Evolutionary conservation across 2,113 vertebrate genomes (phyloP).

Genomic region (Patagioenas fasciata): DNA sequence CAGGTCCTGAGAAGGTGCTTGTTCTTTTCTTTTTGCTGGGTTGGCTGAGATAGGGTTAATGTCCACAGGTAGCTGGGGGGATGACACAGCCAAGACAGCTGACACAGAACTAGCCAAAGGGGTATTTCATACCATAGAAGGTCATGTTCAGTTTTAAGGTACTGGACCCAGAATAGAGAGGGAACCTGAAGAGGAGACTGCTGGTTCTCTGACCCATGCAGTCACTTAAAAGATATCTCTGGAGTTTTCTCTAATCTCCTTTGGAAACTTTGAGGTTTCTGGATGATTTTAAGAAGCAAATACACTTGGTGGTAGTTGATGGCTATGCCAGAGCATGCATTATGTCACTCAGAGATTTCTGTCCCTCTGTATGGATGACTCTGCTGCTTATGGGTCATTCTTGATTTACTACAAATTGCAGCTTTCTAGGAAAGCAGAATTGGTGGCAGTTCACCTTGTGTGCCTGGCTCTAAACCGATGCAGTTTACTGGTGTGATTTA

Average conservation of each 20-base stretch:
- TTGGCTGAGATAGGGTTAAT: too few relatives aligned
- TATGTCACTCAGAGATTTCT: not conserved
- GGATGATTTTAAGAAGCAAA: not conserved
- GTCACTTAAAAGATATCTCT: not conserved
- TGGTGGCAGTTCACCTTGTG: not conserved
- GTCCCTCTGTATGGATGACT: not conserved
- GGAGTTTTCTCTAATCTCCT: not conserved
- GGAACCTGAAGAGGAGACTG: not conserved
- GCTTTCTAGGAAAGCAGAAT: not conserved
- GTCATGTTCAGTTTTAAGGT: too few relatives aligned
- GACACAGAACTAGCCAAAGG: too few relatives aligned
- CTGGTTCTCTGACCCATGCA: not conserved
- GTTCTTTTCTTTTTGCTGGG: not conserved
- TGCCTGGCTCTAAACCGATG: not conserved
- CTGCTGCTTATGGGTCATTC: not conserved
- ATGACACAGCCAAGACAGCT: too few relatives aligned
- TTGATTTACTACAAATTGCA: not conserved
- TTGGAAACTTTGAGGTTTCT: not conserved
- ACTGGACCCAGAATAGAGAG: not conserved
- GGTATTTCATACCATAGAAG: too few relatives aligned
- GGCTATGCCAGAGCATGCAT: not conserved
- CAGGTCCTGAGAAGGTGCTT: not conserved
- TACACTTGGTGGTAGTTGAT: not conserved
- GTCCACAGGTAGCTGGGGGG: too few relatives aligned
- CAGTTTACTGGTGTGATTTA: not conserved